Evolutionary conservation across 1,140 invertebrate species (phyloP).

Genomic region (Yoshiicerus persimilis): DNA sequence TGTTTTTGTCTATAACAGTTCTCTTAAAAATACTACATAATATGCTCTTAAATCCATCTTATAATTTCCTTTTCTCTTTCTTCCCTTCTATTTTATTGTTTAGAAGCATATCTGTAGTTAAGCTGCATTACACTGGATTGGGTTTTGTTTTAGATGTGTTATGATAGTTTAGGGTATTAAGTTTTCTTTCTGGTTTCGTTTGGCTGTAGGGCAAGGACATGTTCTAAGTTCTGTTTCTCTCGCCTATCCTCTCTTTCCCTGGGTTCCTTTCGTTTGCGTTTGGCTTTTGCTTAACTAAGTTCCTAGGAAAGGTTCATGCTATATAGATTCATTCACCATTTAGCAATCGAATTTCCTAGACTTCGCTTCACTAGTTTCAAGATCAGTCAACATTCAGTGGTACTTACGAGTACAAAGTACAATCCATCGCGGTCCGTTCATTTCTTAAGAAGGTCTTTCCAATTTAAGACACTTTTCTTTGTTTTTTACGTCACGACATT

Average conservation of each 20-base stretch:
- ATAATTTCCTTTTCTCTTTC: not conserved
- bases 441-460: no score
- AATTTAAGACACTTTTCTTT: no score
- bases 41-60: not conserved
- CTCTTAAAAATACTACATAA: no score
- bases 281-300: no score
- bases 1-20: not conserved
- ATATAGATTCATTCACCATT: no score
- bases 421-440: not conserved
- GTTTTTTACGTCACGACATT: not conserved
- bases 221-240: not conserved
- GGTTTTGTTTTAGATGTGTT: not conserved
- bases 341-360: not conserved
- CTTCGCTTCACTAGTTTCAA: not conserved
- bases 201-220: not conserved
- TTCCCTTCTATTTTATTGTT: no score
- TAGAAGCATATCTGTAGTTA: not conserved
- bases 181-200: no score
- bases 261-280: no score
- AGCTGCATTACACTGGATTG: not conserved
- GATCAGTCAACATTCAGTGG: not conserved
- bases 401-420: not conserved
- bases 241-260: not conserved
- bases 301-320: no score
- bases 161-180: not conserved